These are phyloP conservation scores for Apodemia hepburni DNA, from an alignment of 2,888 invertebrate genomes.

Conservation along the genomic window DNA sequence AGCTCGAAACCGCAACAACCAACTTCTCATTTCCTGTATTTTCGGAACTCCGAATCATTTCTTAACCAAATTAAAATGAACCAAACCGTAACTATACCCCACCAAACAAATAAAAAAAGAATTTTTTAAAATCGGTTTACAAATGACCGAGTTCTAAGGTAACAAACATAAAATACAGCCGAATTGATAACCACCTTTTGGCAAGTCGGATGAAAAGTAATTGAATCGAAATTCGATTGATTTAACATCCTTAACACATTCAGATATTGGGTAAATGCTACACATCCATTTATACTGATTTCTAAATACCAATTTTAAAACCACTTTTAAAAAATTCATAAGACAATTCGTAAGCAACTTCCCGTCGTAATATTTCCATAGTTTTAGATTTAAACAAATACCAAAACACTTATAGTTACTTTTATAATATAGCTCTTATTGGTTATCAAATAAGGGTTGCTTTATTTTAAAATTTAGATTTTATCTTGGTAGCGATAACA, in stretches of 20 bases:
- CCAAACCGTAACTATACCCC: too few species aligned
- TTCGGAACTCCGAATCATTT: too few species aligned
- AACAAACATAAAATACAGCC: too few species aligned
- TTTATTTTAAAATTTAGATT: background rate
- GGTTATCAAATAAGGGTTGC: background rate
- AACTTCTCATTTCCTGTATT: too few species aligned
- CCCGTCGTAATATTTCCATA: constrained; percentile 72
- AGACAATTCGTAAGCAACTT: constrained; percentile 72
- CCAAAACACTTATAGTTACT: background rate
- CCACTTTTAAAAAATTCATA: constrained; percentile 39
- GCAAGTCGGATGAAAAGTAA: background rate
- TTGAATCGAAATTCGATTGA: too few species aligned
- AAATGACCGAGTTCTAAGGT: too few species aligned
- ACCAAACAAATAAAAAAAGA: too few species aligned
- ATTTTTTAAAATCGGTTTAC: too few species aligned
- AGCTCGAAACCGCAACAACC: too few species aligned
- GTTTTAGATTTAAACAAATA: constrained; percentile 31
- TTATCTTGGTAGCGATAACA: constrained; percentile 32
- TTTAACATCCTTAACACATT: too few species aligned
- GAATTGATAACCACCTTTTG: too few species aligned
- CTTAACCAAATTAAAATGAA: too few species aligned
- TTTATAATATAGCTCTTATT: constrained; percentile 25
- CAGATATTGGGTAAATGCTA: background rate
- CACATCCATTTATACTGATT: background rate
- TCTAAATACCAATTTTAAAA: constrained; percentile 46